These are phyloP conservation scores for Elegia similella DNA, from an alignment of 2,888 invertebrate genomes.

Conservation along the genomic window DNA sequence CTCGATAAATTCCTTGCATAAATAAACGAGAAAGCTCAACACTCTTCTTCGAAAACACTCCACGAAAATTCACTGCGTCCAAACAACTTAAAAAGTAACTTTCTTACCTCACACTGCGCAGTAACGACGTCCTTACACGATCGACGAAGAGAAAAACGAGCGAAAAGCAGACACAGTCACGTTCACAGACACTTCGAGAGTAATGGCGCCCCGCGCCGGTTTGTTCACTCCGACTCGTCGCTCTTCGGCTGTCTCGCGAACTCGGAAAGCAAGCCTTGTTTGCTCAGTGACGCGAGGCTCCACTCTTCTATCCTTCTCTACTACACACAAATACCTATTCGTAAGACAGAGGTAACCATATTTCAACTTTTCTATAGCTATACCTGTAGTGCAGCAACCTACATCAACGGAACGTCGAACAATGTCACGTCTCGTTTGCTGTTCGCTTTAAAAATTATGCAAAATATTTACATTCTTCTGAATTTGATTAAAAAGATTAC, in stretches of 20 bases:
- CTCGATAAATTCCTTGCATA: conserved; percentile 79
- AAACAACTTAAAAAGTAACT: conserved; percentile 59
- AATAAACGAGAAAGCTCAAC: conserved; percentile 76
- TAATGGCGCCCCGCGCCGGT: conserved; percentile 79
- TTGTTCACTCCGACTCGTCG: conserved; percentile 64
- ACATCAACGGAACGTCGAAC: conserved; percentile 70
- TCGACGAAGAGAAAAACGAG: conserved; percentile 70
- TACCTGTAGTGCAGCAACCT: conserved; percentile 77
- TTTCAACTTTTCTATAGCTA: conserved; percentile 33
- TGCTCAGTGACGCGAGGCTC: conserved; percentile 67
- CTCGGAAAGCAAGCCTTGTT: conserved; percentile 78
- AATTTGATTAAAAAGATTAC: background rate
- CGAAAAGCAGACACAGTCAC: conserved; percentile 73
- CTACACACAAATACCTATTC: conserved; percentile 11
- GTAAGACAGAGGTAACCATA: conserved; percentile 46
- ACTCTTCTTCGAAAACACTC: conserved; percentile 48
- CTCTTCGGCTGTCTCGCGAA: conserved; percentile 55
- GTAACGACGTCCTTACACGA: conserved; percentile 74
- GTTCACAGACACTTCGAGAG: conserved; percentile 74
- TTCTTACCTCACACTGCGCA: conserved; percentile 79
- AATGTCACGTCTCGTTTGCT: conserved; percentile 67
- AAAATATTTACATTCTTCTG: conserved; percentile 44
- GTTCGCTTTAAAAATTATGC: conserved; percentile 58
- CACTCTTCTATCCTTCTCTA: conserved; percentile 47
- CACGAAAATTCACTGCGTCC: conserved; percentile 64